Evolutionary conservation across 2,797 vertebrate genomes (phyloP).

Genomic region (Hybognathus amarus): DNA sequence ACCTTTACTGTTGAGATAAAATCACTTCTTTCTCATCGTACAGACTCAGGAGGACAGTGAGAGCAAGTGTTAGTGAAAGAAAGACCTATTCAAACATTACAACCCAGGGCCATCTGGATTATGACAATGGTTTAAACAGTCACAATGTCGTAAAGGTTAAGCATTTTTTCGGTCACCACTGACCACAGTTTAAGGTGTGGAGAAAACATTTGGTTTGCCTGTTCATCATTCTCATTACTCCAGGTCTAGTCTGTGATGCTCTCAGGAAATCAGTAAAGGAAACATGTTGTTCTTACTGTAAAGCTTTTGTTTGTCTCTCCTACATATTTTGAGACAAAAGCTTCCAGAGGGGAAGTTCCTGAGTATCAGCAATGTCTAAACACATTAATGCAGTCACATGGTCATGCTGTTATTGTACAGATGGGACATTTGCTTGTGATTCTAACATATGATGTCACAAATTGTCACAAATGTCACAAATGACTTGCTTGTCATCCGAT

Average conservation of each 20-base stretch:
- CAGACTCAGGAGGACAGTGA: not conserved
- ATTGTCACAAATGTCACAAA: too few species aligned
- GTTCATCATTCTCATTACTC: conserved; percentile 36
- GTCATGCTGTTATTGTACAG: conserved; percentile 7
- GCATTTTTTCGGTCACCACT: not conserved
- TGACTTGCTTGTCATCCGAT: too few species aligned
- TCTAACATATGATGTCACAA: not conserved
- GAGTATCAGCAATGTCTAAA: not conserved
- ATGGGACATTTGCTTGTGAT: not conserved
- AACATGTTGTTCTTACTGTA: conserved; percentile 41
- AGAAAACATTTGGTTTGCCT: conserved; percentile 45
- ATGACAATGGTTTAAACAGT: conserved; percentile 39
- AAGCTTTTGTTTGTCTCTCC: conserved; percentile 44
- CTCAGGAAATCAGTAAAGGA: conserved; percentile 33
- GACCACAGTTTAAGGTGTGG: conserved; percentile 44
- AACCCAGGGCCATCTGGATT: conserved; percentile 23
- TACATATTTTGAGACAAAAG: conserved; percentile 39
- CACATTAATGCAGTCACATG: not conserved
- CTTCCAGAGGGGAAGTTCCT: conserved; percentile 14
- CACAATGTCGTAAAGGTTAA: conserved; percentile 25
- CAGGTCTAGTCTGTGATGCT: conserved; percentile 27
- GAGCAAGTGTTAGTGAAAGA: not conserved
- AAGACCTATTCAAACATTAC: conserved; percentile 19
- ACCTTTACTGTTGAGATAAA: conserved; percentile 27
- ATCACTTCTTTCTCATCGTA: conserved; percentile 20